These are phyloP conservation scores for Mythimna lalbum DNA, from an alignment of 2,888 invertebrate genomes.

Conservation along the genomic window DNA sequence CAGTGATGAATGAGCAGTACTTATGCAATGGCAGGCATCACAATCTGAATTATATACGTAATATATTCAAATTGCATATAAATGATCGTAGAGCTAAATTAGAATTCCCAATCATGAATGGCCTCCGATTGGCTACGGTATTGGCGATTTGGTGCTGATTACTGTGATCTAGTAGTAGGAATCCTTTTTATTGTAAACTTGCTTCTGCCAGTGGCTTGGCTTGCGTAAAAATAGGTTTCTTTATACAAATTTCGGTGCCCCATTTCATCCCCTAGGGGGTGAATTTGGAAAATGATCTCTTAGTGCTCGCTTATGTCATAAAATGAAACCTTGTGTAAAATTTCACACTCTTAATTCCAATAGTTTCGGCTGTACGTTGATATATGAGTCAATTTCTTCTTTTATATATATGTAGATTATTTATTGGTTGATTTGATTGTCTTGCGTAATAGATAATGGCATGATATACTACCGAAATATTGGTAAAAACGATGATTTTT, in stretches of 20 bases:
- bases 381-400: too few species aligned
- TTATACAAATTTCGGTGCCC: too few species aligned
- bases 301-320: too few species aligned
- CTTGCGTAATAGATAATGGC: constrained; percentile 33
- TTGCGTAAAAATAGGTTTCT: too few species aligned
- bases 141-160: constrained; percentile 43
- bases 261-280: too few species aligned
- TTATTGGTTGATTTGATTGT: constrained; percentile 33
- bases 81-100: constrained; percentile 38
- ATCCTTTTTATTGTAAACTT: constrained; percentile 36
- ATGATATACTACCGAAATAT: constrained; percentile 6
- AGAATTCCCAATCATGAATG: constrained; percentile 45
- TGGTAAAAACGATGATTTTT: not conserved
- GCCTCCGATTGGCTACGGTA: constrained; percentile 60
- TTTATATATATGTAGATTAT: too few species aligned
- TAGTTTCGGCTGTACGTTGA: too few species aligned
- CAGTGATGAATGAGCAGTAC: constrained; percentile 48
- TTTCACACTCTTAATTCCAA: too few species aligned
- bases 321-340: too few species aligned
- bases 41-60: constrained; percentile 51
- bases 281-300: too few species aligned
- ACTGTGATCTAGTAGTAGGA: constrained; percentile 45
- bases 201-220: too few species aligned
- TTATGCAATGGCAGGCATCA: constrained; percentile 43
- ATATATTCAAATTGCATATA: constrained; percentile 51